Conservation (phyloP, 2,888 invertebrate species). For the Oxyteleia sp. region DNA sequence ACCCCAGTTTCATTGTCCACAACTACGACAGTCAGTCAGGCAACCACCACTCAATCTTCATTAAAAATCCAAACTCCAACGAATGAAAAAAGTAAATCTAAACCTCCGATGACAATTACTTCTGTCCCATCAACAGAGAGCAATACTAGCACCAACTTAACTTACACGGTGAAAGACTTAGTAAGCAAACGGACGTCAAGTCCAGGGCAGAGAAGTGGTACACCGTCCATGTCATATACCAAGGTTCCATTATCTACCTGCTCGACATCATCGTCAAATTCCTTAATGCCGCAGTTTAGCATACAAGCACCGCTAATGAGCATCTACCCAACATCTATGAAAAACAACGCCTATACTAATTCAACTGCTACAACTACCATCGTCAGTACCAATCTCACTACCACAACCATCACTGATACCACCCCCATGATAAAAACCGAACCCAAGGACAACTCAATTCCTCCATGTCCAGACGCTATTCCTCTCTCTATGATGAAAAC, state of each 20-base stretch:
- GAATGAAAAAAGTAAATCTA: conserved; percentile 25
- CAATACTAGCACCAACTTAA: conserved; percentile 74
- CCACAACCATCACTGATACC: not conserved
- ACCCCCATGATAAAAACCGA: conserved; percentile 55
- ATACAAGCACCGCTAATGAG: conserved; percentile 82
- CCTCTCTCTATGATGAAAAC: conserved; percentile 86
- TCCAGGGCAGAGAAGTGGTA: conserved; percentile 21
- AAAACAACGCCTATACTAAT: conserved; percentile 70
- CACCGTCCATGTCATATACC: conserved; percentile 22
- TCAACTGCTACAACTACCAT: not conserved
- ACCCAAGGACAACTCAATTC: conserved; percentile 80
- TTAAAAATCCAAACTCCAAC: conserved; percentile 24
- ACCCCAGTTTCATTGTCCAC: not conserved
- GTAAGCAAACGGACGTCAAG: conserved; percentile 45
- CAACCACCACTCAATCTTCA: conserved; percentile 12
- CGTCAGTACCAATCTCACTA: conserved; percentile 10
- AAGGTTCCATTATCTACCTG: conserved; percentile 26
- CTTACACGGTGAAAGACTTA: conserved; percentile 79
- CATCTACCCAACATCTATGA: conserved; percentile 80
- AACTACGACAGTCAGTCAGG: conserved; percentile 19
- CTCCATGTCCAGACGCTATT: conserved; percentile 86
- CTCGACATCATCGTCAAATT: conserved; percentile 23
- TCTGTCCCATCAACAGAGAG: conserved; percentile 43
- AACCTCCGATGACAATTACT: conserved; percentile 1
- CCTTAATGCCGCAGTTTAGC: conserved; percentile 72